phyloP scores from a whole-genome alignment of 2,797 vertebrate genomes.

The Chelon auratus region DNA sequence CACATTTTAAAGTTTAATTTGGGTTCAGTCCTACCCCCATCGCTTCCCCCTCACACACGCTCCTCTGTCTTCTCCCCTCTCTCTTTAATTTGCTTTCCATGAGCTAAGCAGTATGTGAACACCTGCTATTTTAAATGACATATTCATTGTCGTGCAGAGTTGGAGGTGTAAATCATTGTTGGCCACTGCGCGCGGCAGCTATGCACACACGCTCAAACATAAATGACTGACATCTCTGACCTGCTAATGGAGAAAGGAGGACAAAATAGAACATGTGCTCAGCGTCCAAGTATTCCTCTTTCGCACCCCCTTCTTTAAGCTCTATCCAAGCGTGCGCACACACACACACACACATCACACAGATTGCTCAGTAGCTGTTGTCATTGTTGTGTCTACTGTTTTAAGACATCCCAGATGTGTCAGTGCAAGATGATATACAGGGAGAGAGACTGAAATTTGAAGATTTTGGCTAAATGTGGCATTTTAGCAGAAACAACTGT shows the following conservation, averaged over 20 bases:
- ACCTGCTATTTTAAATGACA: constrained; percentile 82
- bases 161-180: constrained; percentile 74
- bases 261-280: constrained; percentile 71
- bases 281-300: constrained; percentile 73
- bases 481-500: neutral
- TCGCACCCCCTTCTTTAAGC: constrained; percentile 55
- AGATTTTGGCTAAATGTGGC: too few species aligned
- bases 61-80: constrained; percentile 43
- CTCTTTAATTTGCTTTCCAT: constrained; percentile 74
- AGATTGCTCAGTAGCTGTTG: neutral
- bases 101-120: constrained; percentile 76
- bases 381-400: constrained; percentile 6
- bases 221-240: constrained; percentile 64
- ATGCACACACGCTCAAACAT: constrained; percentile 32
- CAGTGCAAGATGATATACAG: too few species aligned
- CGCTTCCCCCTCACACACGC: constrained; percentile 38
- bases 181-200: constrained; percentile 35
- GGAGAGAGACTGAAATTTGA: neutral
- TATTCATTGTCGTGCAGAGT: constrained; percentile 65
- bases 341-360: constrained; percentile 36
- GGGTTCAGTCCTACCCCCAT: constrained; percentile 52
- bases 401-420: neutral
- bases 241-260: constrained; percentile 54
- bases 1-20: constrained; percentile 75
- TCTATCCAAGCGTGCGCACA: constrained; percentile 30